Evolutionary conservation across 1,140 invertebrate species (phyloP), one percentile per base, ranked within the genome.

Genomic region (Leptinotarsa undecemlineata): DNA sequence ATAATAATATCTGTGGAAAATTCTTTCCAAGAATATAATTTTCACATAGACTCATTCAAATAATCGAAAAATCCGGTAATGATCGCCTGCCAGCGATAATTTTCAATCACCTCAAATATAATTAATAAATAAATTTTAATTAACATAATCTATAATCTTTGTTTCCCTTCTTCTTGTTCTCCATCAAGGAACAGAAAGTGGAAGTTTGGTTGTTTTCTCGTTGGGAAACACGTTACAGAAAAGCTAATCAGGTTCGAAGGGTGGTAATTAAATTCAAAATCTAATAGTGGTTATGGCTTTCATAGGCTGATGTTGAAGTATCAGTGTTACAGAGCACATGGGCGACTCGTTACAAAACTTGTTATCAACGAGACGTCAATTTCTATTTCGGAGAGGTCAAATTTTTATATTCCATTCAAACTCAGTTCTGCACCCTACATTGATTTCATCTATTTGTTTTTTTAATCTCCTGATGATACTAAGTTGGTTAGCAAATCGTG

Each of bases 241-340:
- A 64, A 75, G 63, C 68, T 75, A 75, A 75, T 72, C 63, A 71
- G 57, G 74, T 72, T 71, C 69, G 74, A 75, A 75, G 74, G 74
- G 74, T 71, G 61, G 70, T 71, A 75, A 75, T 75, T 71, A 71
- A 75, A 71, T 75, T 64, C 66, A 64, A 71, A 72, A 75, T 75
- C 68, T 75, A 75, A 75, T 75, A 75, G 74, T 71, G 73, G 69
- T 71, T 71, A 61, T 60, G 51, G 48, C 48, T 71, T 61, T 61
- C 69, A 48, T 61, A 42, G 51, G 69, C 69, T 61, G 42, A 71
- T 71, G 51, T 61, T 61, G 69, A 71, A 71, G 57, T 60, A 71
- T 60, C 26, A 61, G 48, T 69, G 60, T 60, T 71, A 60, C 33
- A 20, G 33, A n/a, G 48, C n/a, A 23, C 69, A 71, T 48, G n/a